Base-by-base conservation (phyloP, 2,888 invertebrate species). In the Lepas anatifera region DNA sequence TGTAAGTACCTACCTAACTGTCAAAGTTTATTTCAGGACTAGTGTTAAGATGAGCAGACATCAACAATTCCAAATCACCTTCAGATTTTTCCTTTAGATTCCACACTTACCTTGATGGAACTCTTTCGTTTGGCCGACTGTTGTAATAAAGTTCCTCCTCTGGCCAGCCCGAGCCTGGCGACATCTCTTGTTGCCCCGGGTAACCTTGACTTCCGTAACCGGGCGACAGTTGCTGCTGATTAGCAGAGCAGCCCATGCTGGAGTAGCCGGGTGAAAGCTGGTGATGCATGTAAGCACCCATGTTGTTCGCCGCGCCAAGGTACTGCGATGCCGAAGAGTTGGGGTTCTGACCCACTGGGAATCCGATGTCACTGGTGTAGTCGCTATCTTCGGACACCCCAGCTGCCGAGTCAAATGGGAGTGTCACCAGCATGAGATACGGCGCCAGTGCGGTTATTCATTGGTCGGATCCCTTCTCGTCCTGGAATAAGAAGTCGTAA, bases 361-460 rank as follows among this genome's bases (percentile, higher is more conserved):
- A 95, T 84, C 95, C 95, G 78, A 95, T 87, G 82, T 96, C 96
- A 73, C 93, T 93, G 73, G 95, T 96, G 83, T 96, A 96, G 83
- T 96, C 96, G 76, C 94, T 94, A 82, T 96, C 95, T 82, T 96
- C 96, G 68, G 95, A 95, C 81, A 95, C 91, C 72, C 95, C 93
- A 80, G 93, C 93, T 92, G 85, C 69, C 22, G 2, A 7, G 50
- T n/a, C 46, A 22, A 2, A 3, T 46, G 11, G 46, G 46, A n/a
- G n/a, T 46, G 46, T 46, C 3, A 46, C 46, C 1, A n/a, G 2
- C 46, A 46, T 46, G 46, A n/a, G n/a, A n/a, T n/a, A n/a, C n/a
- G n/a, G n/a, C n/a, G n/a, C n/a, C n/a, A n/a, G n/a, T n/a, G n/a
- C n/a, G n/a, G n/a, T n/a, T n/a, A n/a, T n/a, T n/a, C n/a, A n/a